A percentile compares a stretch with the other conserved stretches of the same genome.
Evolutionary conservation across 2,888 invertebrate species (phyloP).

Genomic region (Mythimna ferrago): DNA sequence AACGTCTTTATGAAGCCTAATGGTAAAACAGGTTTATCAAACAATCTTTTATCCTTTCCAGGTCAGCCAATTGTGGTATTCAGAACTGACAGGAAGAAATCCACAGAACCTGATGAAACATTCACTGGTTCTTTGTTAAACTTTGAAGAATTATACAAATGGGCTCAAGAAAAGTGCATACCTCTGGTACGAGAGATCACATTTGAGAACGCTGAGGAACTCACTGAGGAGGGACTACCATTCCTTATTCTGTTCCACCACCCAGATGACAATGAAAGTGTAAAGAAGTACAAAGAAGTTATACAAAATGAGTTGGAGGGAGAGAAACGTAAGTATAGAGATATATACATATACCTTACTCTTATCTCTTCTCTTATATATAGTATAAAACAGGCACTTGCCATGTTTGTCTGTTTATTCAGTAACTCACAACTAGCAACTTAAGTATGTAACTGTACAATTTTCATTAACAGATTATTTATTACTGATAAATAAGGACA

Average conservation of each 20-base stretch:
- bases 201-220: constrained; percentile 99
- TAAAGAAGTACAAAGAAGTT: constrained; percentile 96
- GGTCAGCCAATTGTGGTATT: constrained; percentile 96
- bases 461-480: too few species aligned
- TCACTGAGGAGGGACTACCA: constrained; percentile 99
- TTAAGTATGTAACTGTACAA: background rate
- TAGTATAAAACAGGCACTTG: background rate
- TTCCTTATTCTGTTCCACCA: constrained; percentile 99
- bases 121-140: constrained; percentile 93
- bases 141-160: constrained; percentile 96
- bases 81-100: constrained; percentile 94
- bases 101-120: constrained; percentile 96
- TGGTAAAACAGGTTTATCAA: background rate
- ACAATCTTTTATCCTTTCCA: constrained; percentile 65
- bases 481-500: too few species aligned
- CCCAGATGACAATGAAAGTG: constrained; percentile 95
- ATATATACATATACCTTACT: background rate
- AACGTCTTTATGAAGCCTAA: background rate
- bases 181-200: constrained; percentile 99
- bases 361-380: background rate
- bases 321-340: constrained; percentile 96
- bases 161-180: constrained; percentile 98
- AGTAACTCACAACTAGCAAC: background rate
- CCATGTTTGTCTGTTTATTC: too few species aligned
- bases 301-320: constrained; percentile 94